phyloP scores from a whole-genome alignment of 2,888 invertebrate genomes.

The Leptinotarsa tumamoca region DNA sequence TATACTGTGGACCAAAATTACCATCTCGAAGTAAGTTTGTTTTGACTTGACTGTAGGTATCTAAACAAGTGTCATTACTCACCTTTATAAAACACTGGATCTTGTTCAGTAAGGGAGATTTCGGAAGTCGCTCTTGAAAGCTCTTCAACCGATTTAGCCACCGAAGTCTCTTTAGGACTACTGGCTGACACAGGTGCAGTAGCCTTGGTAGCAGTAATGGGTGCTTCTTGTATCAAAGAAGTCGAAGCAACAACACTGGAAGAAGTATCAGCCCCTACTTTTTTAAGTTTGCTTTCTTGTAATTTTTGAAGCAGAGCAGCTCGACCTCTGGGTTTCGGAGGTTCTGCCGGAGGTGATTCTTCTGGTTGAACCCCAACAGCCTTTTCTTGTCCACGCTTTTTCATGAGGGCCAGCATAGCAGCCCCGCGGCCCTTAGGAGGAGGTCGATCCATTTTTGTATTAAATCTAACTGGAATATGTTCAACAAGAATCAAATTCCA shows the following conservation, averaged over 20 bases:
- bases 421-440: slow-evolving; percentile 55
- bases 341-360: slow-evolving; percentile 34
- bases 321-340: slow-evolving; percentile 60
- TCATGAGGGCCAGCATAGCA: slow-evolving; percentile 51
- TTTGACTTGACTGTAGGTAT: too few relatives aligned
- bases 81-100: slow-evolving; percentile 50
- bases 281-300: slow-evolving; percentile 47
- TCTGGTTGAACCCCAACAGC: slow-evolving; percentile 42
- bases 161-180: neutral
- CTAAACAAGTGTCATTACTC: slow-evolving; percentile 12
- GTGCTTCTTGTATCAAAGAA: slow-evolving; percentile 8
- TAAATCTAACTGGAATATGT: neutral
- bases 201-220: slow-evolving; percentile 18
- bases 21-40: too few relatives aligned
- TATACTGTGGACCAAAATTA: too few relatives aligned
- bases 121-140: slow-evolving; percentile 37
- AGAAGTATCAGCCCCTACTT: slow-evolving; percentile 45
- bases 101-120: slow-evolving; percentile 40
- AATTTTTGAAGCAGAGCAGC: slow-evolving; percentile 58
- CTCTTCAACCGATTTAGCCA: slow-evolving; percentile 29
- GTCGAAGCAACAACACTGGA: neutral
- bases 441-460: slow-evolving; percentile 39
- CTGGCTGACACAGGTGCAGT: slow-evolving; percentile 21
- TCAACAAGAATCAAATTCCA: neutral
- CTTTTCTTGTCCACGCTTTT: slow-evolving; percentile 46